These are phyloP conservation scores for Paguma larvata DNA, from an alignment of 2,797 vertebrate genomes.

Conservation along the genomic window DNA sequence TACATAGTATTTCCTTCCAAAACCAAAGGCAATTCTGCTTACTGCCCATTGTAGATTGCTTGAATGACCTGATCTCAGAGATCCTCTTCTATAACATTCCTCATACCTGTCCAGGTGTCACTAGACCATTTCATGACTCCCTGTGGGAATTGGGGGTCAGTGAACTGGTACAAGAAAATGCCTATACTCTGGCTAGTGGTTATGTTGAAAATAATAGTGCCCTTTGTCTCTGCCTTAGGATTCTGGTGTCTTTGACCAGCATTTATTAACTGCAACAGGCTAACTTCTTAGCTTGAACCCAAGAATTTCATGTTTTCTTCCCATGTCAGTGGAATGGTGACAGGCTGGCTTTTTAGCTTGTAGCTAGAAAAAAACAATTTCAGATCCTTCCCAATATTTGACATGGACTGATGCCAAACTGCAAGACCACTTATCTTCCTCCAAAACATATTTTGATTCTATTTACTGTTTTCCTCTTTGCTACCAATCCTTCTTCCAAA, in stretches of 20 bases:
- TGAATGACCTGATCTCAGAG: background rate
- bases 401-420: background rate
- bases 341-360: background rate
- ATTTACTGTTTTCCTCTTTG: background rate
- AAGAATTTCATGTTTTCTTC: background rate
- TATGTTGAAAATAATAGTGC: background rate
- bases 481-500: background rate
- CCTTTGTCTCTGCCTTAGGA: background rate
- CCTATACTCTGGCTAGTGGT: background rate
- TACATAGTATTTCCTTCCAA: background rate
- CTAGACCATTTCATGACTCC: background rate
- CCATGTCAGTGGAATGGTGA: background rate
- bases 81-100: background rate
- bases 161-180: background rate
- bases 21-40: background rate
- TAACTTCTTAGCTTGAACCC: background rate
- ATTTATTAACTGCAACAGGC: background rate
- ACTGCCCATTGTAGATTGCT: background rate
- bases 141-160: background rate
- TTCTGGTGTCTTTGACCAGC: background rate
- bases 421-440: background rate
- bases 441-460: background rate
- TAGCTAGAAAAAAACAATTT: background rate
- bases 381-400: background rate
- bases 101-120: background rate